phyloP scores from a whole-genome alignment of 1,140 invertebrate genomes.

The Drosophila virilis region DNA sequence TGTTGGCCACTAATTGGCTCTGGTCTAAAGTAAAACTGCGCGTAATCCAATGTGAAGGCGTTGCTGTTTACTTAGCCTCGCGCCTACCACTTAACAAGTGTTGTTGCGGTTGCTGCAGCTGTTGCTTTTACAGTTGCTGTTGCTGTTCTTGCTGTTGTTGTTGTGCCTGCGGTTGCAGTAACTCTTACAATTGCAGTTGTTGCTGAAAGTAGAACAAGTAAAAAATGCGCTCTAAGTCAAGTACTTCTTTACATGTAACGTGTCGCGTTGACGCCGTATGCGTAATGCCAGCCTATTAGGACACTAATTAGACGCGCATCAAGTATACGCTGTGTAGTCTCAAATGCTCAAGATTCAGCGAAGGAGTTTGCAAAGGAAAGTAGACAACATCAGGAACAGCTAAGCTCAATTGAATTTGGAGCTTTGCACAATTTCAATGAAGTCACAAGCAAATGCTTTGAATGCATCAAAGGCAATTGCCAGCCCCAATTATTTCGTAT shows the following conservation, averaged over 20 bases:
- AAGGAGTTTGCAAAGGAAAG: too few relatives aligned
- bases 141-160: conserved; percentile 19
- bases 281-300: conserved; percentile 24
- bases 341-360: conserved; percentile 3
- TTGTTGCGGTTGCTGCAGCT: conserved; percentile 28
- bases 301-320: conserved; percentile 67
- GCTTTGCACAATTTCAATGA: too few relatives aligned
- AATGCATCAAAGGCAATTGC: too few relatives aligned
- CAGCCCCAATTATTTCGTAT: too few relatives aligned
- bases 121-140: conserved; percentile 2
- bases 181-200: conserved; percentile 39
- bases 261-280: background rate
- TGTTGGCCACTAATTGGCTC: conserved; percentile 84
- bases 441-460: too few relatives aligned
- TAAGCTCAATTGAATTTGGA: too few relatives aligned
- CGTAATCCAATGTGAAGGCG: conserved; percentile 84
- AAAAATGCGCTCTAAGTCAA: conserved; percentile 56
- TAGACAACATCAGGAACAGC: background rate
- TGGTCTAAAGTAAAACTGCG: conserved; percentile 84
- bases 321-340: conserved; percentile 44
- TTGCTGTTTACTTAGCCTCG: conserved; percentile 66
- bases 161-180: conserved; percentile 2
- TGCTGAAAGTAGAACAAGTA: conserved; percentile 66
- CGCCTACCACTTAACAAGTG: conserved; percentile 48
- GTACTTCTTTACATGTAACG: conserved; percentile 47